Evolutionary conservation across 2,113 vertebrate species (phyloP), one percentile per base, ranked within the genome.

Genomic region (Ceratotherium simum): DNA sequence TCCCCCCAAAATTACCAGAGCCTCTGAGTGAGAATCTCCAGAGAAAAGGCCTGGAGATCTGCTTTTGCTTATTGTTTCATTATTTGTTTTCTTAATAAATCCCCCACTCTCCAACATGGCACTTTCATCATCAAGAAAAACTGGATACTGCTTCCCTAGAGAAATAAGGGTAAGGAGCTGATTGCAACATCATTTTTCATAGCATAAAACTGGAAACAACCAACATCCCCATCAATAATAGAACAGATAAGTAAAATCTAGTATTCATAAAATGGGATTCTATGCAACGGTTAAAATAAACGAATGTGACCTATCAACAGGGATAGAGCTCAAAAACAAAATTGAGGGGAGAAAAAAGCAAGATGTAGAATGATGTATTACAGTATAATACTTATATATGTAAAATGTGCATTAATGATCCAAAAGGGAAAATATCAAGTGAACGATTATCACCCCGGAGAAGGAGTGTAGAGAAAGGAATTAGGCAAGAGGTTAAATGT

Each of bases 401-500:
- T 83, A 79, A 94, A 95, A 94, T 67, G 12, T 80, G 36, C 12
- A 84, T 84, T 83, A 82, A 67, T 33, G 16, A 88, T 62, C 60
- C 48, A 25, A 93, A 95, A 95, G 85, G 29, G 69, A 91, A 95
- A 97, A 95, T 79, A 81, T 7, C 89, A 91, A 92, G 91, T 48
- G 72, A 90, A 81, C 1, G 3, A 60, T 48, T 76, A 94, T 17
- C 67, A 60, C 76, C 67, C 87, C 27, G 3, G 88, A 54, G 42
- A 73, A 85, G 4, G n/a, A 31, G 7, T 87, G 23, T 25, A 76
- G 54, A 94, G 69, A 94, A 94, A 84, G 9, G 33, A 83, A 96
- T 95, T 85, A 91, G 56, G 65, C 14, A 60, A 72, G 64, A 72
- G 6, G 23, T 62, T 89, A 72, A 89, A 42, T 69, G 1, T 82